Base-by-base conservation (phyloP, 2,888 invertebrate genomes). In the Drosophila histrio region DNA sequence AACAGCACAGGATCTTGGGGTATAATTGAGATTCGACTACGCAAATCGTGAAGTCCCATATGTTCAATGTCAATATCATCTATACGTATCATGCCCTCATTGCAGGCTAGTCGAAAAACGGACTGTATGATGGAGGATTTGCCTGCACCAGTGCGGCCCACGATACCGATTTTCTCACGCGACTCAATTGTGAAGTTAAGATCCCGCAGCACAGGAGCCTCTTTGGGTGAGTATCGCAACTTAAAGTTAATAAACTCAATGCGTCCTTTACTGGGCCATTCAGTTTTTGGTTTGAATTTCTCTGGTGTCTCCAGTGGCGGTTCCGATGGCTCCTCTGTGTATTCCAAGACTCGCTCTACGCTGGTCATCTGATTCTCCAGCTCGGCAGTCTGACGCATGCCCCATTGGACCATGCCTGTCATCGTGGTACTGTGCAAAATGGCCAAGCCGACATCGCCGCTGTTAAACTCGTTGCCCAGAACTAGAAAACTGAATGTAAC, bases 1-100 rank as follows among this genome's bases (percentile, higher is more conserved):
- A 98, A 97, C 19, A 98, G 91, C 21, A 97, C 95, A 0, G 97
- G 97, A 87, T 97, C 97, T 93, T 98, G 98, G 0, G 98, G 98
- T 88, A 98, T 98, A 65, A 98, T 98, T 0, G 98, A 95, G 57
- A 98, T 96, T 81, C 95, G 95, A 53, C 94, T 94, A 46, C 98
- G 93, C 24, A 98, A 92, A 83, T 96, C 95, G 90, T 95, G 94
- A 3, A 97, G 92, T 1, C 96, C 96, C 32, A 98, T 93, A n/a
- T 92, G 92, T 41, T 93, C 93, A 0, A 94, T 95, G 61, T 96
- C 94, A 0, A 97, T 89, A 7, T 93, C 94, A 89, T 98, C 98
- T 58, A 98, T 96, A 61, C 92, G 90, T 30, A 98, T 94, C 21
- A 92, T 90, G 1, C 98, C 98, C 52, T 95, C 95, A 21, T 96